phyloP scores from a whole-genome alignment of 2,888 invertebrate species.

The Ectemnius cavifrons region DNA sequence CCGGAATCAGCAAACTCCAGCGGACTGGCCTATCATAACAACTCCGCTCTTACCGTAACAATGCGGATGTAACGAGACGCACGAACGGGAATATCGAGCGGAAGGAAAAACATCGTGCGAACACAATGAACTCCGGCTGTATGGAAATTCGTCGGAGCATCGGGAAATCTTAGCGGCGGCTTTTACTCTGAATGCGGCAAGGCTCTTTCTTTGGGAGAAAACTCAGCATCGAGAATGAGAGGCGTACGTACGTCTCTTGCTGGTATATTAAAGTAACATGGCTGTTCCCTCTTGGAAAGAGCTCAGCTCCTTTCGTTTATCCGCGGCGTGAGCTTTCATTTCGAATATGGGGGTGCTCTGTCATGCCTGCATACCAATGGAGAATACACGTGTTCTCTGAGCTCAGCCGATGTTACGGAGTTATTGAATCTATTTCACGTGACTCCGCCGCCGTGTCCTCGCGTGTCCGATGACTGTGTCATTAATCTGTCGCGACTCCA shows the following conservation, averaged over 20 bases:
- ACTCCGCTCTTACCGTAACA: conserved; percentile 53
- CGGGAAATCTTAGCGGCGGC: conserved; percentile 9
- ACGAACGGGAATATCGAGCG: conserved; percentile 39
- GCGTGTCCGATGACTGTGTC: too few relatives aligned
- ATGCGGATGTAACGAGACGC: conserved; percentile 57
- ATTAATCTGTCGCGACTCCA: too few relatives aligned
- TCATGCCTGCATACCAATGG: too few relatives aligned
- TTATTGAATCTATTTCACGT: too few relatives aligned
- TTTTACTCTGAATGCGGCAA: conserved; percentile 1
- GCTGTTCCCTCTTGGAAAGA: too few relatives aligned
- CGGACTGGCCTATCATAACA: conserved; percentile 55
- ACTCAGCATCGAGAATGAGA: too few relatives aligned
- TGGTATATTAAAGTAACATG: too few relatives aligned
- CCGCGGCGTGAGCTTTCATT: background rate
- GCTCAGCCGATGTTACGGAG: too few relatives aligned
- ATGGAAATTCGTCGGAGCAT: conserved; percentile 8
- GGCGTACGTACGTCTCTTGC: too few relatives aligned
- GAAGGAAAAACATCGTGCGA: conserved; percentile 18
- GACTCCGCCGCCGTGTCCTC: too few relatives aligned
- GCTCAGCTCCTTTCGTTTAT: background rate
- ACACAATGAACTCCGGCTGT: conserved; percentile 3
- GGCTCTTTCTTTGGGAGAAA: too few relatives aligned
- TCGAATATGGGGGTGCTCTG: background rate
- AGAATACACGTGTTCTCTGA: too few relatives aligned
- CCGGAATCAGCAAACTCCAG: conserved; percentile 46